These are phyloP conservation scores for Hyles vespertilio DNA, from an alignment of 1,140 invertebrate genomes.

Conservation along the genomic window DNA sequence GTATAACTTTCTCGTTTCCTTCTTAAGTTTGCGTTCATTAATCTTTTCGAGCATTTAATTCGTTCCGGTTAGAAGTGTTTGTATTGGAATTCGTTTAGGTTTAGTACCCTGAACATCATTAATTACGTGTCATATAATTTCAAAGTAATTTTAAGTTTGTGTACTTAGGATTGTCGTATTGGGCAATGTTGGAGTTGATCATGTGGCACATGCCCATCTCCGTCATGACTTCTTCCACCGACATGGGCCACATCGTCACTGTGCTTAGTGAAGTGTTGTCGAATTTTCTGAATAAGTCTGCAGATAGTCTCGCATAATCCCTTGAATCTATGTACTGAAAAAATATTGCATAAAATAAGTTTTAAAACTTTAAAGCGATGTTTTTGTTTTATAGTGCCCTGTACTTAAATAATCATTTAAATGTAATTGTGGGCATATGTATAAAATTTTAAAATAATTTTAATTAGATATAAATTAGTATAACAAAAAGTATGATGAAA, in stretches of 20 bases:
- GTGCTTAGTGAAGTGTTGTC: slow-evolving; percentile 54
- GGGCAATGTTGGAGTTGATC: slow-evolving; percentile 76
- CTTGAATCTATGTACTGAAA: slow-evolving; percentile 40
- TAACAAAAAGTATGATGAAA: too few species aligned
- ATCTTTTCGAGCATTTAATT: too few species aligned
- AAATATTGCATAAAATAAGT: not conserved
- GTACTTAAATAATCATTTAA: too few species aligned
- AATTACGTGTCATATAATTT: not conserved
- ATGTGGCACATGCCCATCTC: slow-evolving; percentile 81
- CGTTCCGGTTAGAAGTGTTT: too few species aligned
- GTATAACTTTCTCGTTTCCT: too few species aligned
- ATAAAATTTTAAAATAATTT: not conserved
- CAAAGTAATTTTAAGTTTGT: slow-evolving; percentile 10
- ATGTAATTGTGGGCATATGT: too few species aligned
- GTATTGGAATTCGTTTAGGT: too few species aligned
- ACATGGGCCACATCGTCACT: slow-evolving; percentile 53
- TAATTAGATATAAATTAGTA: not conserved
- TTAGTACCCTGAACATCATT: not conserved
- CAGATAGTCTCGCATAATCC: slow-evolving; percentile 47
- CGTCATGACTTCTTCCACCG: slow-evolving; percentile 74
- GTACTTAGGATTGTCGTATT: slow-evolving; percentile 52
- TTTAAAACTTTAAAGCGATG: too few species aligned
- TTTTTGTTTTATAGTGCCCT: too few species aligned
- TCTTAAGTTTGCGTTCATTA: too few species aligned
- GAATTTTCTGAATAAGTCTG: slow-evolving; percentile 62